phyloP scores from a whole-genome alignment of 2,888 invertebrate species.

The Agriopis leucophaearia region DNA sequence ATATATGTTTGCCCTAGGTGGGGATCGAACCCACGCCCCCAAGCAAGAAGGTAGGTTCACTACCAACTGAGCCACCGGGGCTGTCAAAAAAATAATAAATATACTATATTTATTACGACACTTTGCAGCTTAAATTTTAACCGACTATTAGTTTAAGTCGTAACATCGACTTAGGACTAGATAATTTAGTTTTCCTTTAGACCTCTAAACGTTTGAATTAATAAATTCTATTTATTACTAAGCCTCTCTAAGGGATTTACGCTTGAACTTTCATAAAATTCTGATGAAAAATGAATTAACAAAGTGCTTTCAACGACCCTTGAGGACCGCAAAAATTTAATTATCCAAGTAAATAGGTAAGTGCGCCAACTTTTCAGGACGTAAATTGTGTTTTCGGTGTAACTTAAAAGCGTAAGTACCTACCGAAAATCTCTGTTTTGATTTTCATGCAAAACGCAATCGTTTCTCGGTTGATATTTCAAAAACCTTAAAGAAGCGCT shows the following conservation, averaged over 20 bases:
- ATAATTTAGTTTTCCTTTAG: conserved; percentile 21
- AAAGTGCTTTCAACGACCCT: conserved; percentile 52
- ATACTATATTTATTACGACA: neutral
- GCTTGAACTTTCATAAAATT: conserved; percentile 49
- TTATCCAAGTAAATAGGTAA: conserved; percentile 49
- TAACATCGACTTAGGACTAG: conserved; percentile 4
- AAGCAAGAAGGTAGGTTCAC: too few species aligned
- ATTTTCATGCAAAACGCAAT: conserved; percentile 7
- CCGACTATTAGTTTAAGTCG: neutral
- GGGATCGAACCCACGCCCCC: too few species aligned
- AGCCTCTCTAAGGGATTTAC: conserved; percentile 33
- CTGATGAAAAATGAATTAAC: conserved; percentile 54
- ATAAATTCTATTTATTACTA: conserved; percentile 33
- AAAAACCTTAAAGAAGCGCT: too few species aligned
- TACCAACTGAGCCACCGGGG: too few species aligned
- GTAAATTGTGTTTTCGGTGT: conserved; percentile 42
- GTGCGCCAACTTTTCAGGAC: conserved; percentile 41
- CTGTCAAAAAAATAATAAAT: too few species aligned
- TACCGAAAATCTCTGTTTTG: conserved; percentile 22
- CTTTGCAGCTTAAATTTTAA: neutral
- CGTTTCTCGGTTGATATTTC: neutral
- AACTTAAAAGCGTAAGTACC: conserved; percentile 38
- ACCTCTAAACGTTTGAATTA: conserved; percentile 22
- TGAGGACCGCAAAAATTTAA: conserved; percentile 50
- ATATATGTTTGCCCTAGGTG: too few species aligned